phyloP scores from a whole-genome alignment of 2,888 invertebrate genomes.

The Drosophila silvestris region DNA sequence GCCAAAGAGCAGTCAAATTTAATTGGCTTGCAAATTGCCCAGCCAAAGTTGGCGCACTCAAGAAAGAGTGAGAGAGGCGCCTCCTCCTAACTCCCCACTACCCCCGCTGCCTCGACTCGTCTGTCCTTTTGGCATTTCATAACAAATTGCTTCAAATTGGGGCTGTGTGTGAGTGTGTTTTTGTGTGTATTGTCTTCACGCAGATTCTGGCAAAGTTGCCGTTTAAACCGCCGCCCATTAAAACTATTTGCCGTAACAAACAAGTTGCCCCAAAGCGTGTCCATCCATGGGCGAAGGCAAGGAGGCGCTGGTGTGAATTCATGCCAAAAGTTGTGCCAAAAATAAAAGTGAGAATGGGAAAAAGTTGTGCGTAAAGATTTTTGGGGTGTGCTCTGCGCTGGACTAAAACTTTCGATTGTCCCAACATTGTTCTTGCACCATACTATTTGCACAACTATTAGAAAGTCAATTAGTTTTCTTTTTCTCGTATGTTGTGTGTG shows the following conservation, averaged over 20 bases:
- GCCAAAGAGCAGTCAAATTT: slow-evolving; percentile 70
- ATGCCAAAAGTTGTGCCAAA: slow-evolving; percentile 27
- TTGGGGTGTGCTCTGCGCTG: slow-evolving; percentile 49
- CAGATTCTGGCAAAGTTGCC: slow-evolving; percentile 50
- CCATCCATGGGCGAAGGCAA: neutral
- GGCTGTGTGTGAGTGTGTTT: slow-evolving; percentile 9
- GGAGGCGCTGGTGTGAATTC: slow-evolving; percentile 1
- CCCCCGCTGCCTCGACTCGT: neutral
- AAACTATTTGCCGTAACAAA: slow-evolving; percentile 76
- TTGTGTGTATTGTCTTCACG: slow-evolving; percentile 45
- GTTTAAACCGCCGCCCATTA: slow-evolving; percentile 71
- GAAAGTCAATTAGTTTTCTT: slow-evolving; percentile 71
- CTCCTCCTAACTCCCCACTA: neutral
- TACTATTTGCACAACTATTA: slow-evolving; percentile 75
- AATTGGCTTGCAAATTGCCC: slow-evolving; percentile 77
- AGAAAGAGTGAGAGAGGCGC: neutral
- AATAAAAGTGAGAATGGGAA: slow-evolving; percentile 3
- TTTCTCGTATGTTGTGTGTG: neutral
- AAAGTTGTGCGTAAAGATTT: slow-evolving; percentile 52
- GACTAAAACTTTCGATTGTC: slow-evolving; percentile 58
- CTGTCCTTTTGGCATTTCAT: slow-evolving; percentile 56
- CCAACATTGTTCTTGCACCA: slow-evolving; percentile 48
- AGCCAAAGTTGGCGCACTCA: slow-evolving; percentile 19
- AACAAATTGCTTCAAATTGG: slow-evolving; percentile 71
- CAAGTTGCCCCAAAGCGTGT: slow-evolving; percentile 18